Evolutionary conservation across 2,113 vertebrate species (phyloP).

Genomic region (Lampris megalopsis): DNA sequence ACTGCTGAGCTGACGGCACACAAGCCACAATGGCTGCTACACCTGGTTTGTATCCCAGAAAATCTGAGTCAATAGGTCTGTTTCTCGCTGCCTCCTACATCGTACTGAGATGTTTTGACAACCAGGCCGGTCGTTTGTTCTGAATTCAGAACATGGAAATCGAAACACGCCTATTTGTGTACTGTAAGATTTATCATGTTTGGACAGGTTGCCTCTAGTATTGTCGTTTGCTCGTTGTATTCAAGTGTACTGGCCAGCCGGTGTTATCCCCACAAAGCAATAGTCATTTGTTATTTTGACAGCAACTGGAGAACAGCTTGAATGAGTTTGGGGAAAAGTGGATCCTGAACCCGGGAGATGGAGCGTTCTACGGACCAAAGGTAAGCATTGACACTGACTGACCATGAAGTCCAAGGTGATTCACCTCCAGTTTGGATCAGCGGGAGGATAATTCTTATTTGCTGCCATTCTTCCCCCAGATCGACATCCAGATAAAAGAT

Average conservation of each 20-base stretch:
- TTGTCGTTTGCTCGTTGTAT: too few species aligned
- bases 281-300: slow-evolving; percentile 54
- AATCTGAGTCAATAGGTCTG: too few species aligned
- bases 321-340: slow-evolving; percentile 96
- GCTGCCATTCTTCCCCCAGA: slow-evolving; percentile 75
- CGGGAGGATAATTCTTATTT: background rate
- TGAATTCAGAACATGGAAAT: too few species aligned
- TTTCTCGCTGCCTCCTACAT: too few species aligned
- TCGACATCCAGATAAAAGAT: slow-evolving; percentile 98
- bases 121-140: too few species aligned
- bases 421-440: background rate
- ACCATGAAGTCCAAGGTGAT: background rate
- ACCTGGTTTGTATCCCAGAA: too few species aligned
- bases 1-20: too few species aligned
- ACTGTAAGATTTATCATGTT: too few species aligned
- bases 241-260: background rate
- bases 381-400: slow-evolving; percentile 67
- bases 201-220: too few species aligned
- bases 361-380: slow-evolving; percentile 99
- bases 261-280: slow-evolving; percentile 11
- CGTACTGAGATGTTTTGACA: too few species aligned
- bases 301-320: slow-evolving; percentile 99
- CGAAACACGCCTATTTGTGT: too few species aligned
- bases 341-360: slow-evolving; percentile 96
- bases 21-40: too few species aligned